Base-by-base conservation (phyloP, 2,888 invertebrate genomes). In the Apodemia hepburni region DNA sequence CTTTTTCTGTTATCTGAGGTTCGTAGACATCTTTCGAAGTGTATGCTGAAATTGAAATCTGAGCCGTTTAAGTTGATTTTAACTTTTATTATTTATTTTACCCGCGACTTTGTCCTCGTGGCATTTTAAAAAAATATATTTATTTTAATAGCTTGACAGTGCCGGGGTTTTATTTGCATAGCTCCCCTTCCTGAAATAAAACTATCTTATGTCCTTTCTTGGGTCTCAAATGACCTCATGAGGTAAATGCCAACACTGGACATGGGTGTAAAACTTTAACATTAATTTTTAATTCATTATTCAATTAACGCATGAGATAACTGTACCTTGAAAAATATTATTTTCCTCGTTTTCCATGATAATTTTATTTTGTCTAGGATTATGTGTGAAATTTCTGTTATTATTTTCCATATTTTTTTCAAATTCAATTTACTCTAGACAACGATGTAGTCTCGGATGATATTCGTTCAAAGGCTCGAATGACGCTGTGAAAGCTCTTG, bases 1-100 rank as follows among this genome's bases (percentile, higher is more conserved):
- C 93, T 64, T 83, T 81, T 8, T 88, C 79, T 59, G 92, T 88
- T 73, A 94, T 92, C 68, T 91, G 74, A 0, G 73, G 95, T 64
- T 87, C 89, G 63, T 87, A 82, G 1, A 91, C 72, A 22, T 89
- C 88, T 62, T 85, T 77, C 0, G 75, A 76, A 42, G 85, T 73
- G 64, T 78, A 82, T 65, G 79, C 87, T 87, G 67, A 61, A 73
- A 74, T 27, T 42, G 15, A 42, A 42, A 42, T 3, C 5, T 3
- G 6, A 42, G 6, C 15, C 2, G 15, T 15, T 15, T 15, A 15
- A 42, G 15, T 6, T 5, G 42, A n/a, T 5, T 42, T 42, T n/a
- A 38, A 38, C 38, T 38, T 38, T 3, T 12, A 3, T 38, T 3
- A 22, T 22, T 2, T 22, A 22, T 2, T 22, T 22, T 22, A 2